Percentiles rank a stretch among this genome's conserved stretches.
Conservation (phyloP, 1,140 invertebrate genomes). For the Glomeris maerens region DNA sequence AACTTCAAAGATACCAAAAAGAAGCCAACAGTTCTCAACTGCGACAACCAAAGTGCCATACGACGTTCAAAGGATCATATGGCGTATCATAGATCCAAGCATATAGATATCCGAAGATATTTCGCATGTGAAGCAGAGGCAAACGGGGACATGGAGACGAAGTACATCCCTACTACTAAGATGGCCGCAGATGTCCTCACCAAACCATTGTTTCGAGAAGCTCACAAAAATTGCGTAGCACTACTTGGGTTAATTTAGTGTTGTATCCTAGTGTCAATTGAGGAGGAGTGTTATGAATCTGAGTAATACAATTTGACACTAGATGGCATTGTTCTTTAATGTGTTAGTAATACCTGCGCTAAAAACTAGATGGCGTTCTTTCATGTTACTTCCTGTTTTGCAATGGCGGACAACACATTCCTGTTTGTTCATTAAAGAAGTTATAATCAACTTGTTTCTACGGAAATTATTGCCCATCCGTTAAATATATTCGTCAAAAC, state of each 20-base stretch:
- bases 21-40: neutral
- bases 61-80: neutral
- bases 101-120: neutral
- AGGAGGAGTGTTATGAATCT: too few species aligned
- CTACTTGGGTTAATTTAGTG: neutral
- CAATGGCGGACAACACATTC: too few species aligned
- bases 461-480: too few species aligned
- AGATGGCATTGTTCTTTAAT: too few species aligned
- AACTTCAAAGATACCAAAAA: neutral
- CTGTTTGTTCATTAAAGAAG: too few species aligned
- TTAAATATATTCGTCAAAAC: too few species aligned
- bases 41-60: neutral
- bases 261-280: too few species aligned
- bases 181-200: neutral
- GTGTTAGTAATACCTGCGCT: too few species aligned
- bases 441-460: too few species aligned
- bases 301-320: too few species aligned
- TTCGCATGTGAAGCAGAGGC: neutral
- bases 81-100: neutral
- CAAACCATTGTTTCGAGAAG: neutral
- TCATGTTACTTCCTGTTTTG: too few species aligned
- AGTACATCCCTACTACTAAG: neutral
- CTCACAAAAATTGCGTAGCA: neutral
- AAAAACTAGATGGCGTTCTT: too few species aligned
- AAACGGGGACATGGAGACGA: neutral